Conservation (phyloP, 2,113 vertebrate genomes). For the Larimichthys crocea region DNA sequence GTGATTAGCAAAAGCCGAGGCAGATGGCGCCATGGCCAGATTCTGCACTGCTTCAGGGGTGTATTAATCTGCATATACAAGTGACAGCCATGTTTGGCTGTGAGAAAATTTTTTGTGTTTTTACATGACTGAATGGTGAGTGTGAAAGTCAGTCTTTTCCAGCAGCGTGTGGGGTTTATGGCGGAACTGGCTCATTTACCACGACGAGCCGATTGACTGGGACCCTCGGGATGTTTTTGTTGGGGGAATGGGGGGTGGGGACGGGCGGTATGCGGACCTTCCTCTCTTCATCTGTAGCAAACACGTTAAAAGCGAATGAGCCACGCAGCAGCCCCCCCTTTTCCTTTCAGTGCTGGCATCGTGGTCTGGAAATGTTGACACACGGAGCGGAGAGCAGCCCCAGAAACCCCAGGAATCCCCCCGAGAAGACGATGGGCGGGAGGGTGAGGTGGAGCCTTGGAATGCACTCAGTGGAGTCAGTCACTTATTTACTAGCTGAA, state of each 20-base stretch:
- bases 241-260: conserved; percentile 13
- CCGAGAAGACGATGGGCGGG: conserved; percentile 73
- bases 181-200: conserved; percentile 52
- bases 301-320: conserved; percentile 60
- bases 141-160: conserved; percentile 45
- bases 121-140: conserved; percentile 31
- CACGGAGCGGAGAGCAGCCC: conserved; percentile 69
- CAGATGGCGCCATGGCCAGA: conserved; percentile 74
- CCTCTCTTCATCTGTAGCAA: conserved; percentile 51
- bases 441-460: conserved; percentile 83
- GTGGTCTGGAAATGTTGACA: conserved; percentile 79
- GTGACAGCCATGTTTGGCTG: conserved; percentile 50
- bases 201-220: conserved; percentile 40
- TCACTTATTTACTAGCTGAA: conserved; percentile 88
- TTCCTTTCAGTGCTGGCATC: conserved; percentile 49
- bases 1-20: conserved; percentile 78
- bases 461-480: conserved; percentile 81
- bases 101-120: conserved; percentile 30
- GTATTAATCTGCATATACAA: conserved; percentile 69
- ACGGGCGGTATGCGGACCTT: conserved; percentile 20
- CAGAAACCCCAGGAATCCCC: conserved; percentile 82
- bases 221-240: conserved; percentile 80
- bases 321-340: conserved; percentile 33
- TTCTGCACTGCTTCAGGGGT: conserved; percentile 65
- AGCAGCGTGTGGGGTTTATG: conserved; percentile 45